Evolutionary conservation across 2,888 invertebrate species (phyloP), one percentile per base, ranked within the genome.

Genomic region (Tridacna gigas): DNA sequence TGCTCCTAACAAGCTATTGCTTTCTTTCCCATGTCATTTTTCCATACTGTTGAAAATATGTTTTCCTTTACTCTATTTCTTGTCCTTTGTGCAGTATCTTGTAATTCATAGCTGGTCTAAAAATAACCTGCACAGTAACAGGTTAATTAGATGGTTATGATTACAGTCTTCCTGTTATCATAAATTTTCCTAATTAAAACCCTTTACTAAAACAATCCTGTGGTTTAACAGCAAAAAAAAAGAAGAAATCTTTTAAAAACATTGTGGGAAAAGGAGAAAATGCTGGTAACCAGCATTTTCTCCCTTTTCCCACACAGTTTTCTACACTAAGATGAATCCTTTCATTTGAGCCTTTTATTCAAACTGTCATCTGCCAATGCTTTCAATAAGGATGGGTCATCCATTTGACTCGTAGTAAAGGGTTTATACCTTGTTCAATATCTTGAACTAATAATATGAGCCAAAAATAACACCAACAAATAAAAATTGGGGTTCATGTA

Each of bases 231-330:
- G 9, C 63, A 9, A n/a, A 11, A 63, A 63, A 63, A 15, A n/a
- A 63, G 18, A 4, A 63, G 25, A 63, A 4, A 1, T 63, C 3
- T 63, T 63, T 26, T 28, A 2, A 67, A 67, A 67, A 28, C 67
- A 26, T 13, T 67, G 67, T 5, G 67, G 45, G 13, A 67, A 37
- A 67, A 37, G 67, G 20, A 69, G 47, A 48, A 69, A 45, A 47
- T 69, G 47, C 69, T 69, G 18, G 22, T 69, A 5, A 69, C 25
- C n/a, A 69, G 69, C 69, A 47, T 47, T 69, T 69, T 48, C 45
- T 69, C 37, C n/a, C 37, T 13, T 47, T 45, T 47, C 13, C 37
- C 66, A 22, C 37, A 66, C 9, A 3, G 37, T 66, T 66, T 66
- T 66, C 26, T 11, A 66, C 37, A 2, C 37, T 37, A 7, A 4